Conservation (phyloP, 30 jellyfish, hydroid and myxozoan species). For the Turritopsis dohrnii region DNA sequence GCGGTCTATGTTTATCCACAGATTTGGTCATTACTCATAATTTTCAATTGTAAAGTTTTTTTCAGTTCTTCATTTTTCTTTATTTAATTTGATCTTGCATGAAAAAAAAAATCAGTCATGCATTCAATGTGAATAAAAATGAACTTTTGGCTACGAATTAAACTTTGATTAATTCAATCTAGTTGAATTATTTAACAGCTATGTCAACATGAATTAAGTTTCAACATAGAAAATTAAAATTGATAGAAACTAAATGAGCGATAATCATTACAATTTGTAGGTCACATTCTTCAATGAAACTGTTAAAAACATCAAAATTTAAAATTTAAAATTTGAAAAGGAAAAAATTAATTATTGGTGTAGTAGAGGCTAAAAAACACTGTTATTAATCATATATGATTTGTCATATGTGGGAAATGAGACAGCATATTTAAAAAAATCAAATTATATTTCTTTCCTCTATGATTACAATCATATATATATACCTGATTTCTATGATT, state of each 20-base stretch:
- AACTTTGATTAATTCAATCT: neutral
- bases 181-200: neutral
- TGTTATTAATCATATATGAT: no score
- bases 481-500: no score
- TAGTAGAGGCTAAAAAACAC: no score
- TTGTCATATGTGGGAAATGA: no score
- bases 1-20: slow-evolving; percentile 70
- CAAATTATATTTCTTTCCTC: no score
- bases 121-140: neutral
- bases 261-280: neutral
- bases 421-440: no score
- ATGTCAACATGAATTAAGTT: neutral
- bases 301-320: no score
- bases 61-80: neutral
- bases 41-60: neutral
- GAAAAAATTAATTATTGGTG: no score
- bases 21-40: neutral
- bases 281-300: neutral
- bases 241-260: no score
- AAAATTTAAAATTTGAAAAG: no score
- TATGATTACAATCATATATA: no score
- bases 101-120: neutral
- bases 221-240: neutral
- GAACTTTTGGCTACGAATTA: neutral
- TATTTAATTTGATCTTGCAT: neutral